Evolutionary conservation across 2,797 vertebrate species (phyloP), one percentile per base, ranked within the genome.

Genomic region (Anas bernieri): DNA sequence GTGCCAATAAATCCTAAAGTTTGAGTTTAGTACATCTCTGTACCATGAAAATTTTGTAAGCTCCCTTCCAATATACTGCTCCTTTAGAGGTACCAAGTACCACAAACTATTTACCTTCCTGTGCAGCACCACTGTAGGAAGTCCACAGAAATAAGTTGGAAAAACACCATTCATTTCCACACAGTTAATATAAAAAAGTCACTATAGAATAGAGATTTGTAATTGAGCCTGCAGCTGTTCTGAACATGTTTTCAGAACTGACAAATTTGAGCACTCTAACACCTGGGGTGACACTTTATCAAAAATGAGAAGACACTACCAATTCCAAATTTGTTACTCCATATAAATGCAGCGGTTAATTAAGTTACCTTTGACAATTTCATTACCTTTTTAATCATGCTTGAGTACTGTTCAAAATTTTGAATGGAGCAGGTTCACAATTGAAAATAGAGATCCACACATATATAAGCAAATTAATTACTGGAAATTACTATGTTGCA

Each of bases 341-440:
- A 31, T 58, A 62, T 83, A 90, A 96, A 95, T 84, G 55, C 20
- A 85, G 86, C 12, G 56, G 52, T 78, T 86, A 87, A 89, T 81
- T 83, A 90, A 89, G 77, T 82, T 61, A 88, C 46, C 33, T 93
- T 73, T 82, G 50, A 85, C 74, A 92, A 80, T 86, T 95, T 73
- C n/a, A 88, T 84, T 88, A 68, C 22, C 21, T 5, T 92, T 89
- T 55, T 74, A 92, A 74, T 74, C 55, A 79, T 56, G 35, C 61
- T 70, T 77, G 25, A 84, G 31, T 4, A 4, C 1, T 64, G 68
- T 56, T 76, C 67, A 79, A 50, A 94, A 64, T 74, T 92, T 86
- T 80, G 56, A 90, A 30, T 46, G 33, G 25, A 88, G 35, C 25
- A 70, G 14, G 14, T 46, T 96, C 39, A 58, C 68, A 80, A 58